Evolutionary conservation across 2,888 invertebrate genomes (phyloP).

Genomic region (Noctua comes): DNA sequence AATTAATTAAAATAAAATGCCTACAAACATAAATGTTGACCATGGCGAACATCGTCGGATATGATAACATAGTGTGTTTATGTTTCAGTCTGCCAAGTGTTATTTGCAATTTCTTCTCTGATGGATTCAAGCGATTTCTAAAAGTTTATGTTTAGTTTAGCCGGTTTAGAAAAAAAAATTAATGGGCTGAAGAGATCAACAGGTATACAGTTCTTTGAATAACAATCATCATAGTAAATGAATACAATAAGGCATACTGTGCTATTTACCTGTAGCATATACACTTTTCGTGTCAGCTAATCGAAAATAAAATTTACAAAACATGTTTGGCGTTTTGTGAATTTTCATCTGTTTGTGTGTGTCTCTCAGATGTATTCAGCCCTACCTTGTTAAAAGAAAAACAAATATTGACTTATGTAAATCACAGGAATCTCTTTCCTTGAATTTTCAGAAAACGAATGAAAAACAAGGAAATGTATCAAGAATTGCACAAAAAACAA

Average conservation of each 20-base stretch:
- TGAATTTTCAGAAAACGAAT: not conserved
- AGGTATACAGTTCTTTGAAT: not conserved
- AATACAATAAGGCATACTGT: not conserved
- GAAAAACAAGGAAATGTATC: too few species aligned
- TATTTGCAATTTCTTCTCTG: not conserved
- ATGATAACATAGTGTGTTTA: not conserved
- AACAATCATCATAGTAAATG: not conserved
- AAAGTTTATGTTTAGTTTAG: not conserved
- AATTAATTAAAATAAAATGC: not conserved
- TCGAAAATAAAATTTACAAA: slow-evolving; percentile 6
- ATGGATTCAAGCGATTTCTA: not conserved
- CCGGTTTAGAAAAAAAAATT: not conserved
- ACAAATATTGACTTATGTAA: slow-evolving; percentile 20
- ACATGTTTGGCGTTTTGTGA: not conserved
- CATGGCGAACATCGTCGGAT: not conserved
- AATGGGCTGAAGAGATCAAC: not conserved
- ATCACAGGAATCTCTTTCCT: not conserved
- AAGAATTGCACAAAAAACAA: not conserved
- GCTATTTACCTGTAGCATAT: not conserved
- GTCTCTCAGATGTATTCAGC: not conserved
- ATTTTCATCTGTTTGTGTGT: not conserved
- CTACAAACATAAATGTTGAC: not conserved
- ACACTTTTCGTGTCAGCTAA: not conserved
- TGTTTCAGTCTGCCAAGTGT: not conserved
- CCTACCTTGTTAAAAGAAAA: slow-evolving; percentile 6